Evolutionary conservation across 2,888 invertebrate genomes (phyloP).

Genomic region (Beris morrisii): DNA sequence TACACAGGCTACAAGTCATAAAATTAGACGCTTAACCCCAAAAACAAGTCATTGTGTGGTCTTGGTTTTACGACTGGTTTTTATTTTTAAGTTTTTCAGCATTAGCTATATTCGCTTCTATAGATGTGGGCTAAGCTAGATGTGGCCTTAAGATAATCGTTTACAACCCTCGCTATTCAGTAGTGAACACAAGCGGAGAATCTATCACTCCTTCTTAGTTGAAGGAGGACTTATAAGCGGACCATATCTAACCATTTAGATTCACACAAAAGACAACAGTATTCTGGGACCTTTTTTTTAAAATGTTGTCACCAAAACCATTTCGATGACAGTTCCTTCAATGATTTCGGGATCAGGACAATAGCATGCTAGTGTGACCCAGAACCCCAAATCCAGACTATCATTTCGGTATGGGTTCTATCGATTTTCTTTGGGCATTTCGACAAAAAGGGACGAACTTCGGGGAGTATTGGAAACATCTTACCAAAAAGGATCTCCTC

Average conservation of each 20-base stretch:
- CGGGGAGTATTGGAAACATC: too few relatives aligned
- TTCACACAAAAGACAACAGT: constrained; percentile 20
- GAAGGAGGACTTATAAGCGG: not conserved
- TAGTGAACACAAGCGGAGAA: not conserved
- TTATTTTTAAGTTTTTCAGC: not conserved
- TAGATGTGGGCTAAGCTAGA: too few relatives aligned
- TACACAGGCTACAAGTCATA: constrained; percentile 22
- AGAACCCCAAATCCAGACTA: not conserved
- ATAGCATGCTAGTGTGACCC: not conserved
- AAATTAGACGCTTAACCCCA: constrained; percentile 24
- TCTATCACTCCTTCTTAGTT: constrained; percentile 18
- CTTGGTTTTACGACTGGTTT: not conserved
- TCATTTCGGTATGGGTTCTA: constrained; percentile 3
- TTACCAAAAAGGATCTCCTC: too few relatives aligned
- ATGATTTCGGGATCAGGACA: constrained; percentile 25
- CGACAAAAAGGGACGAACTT: too few relatives aligned
- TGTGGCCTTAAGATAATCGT: not conserved
- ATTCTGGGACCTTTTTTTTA: constrained; percentile 18
- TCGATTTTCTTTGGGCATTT: constrained; percentile 14
- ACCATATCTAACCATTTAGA: constrained; percentile 17
- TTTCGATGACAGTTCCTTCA: constrained; percentile 25
- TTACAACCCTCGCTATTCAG: constrained; percentile 9
- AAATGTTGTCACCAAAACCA: constrained; percentile 23
- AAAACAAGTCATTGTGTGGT: not conserved
- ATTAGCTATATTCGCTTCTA: not conserved